A percentile compares a stretch with the other conserved stretches of the same genome.
These are phyloP conservation scores for Morus bassanus DNA, from an alignment of 2,797 vertebrate genomes.

Conservation along the genomic window DNA sequence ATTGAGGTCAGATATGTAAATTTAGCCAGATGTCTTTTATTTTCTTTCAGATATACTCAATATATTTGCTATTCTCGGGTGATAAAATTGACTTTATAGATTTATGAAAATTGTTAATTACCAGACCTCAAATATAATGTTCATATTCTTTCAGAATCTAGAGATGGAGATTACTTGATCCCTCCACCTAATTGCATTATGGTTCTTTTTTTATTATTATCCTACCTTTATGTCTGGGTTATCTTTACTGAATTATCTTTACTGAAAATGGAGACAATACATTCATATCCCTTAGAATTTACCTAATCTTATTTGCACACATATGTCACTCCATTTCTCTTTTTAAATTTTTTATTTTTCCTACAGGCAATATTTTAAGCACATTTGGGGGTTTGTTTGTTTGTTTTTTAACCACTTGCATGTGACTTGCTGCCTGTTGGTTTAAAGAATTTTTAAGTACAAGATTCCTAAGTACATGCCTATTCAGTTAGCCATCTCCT, in stretches of 20 bases:
- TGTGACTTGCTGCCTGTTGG: not conserved
- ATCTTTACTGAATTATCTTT: not conserved
- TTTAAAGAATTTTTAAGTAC: not conserved
- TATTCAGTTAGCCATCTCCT: not conserved
- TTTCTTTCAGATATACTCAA: not conserved
- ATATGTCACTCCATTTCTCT: not conserved
- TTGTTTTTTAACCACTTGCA: too few relatives aligned
- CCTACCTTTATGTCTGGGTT: not conserved
- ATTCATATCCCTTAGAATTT: not conserved
- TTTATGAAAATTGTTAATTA: not conserved
- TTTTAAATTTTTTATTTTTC: not conserved
- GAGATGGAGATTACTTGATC: not conserved
- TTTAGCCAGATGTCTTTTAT: not conserved
- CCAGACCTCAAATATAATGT: not conserved
- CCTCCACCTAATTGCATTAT: not conserved
- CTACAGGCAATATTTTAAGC: not conserved
- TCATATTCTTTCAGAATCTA: not conserved
- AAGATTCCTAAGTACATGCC: not conserved
- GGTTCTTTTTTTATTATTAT: not conserved
- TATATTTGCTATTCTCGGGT: not conserved
- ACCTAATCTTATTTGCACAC: not conserved
- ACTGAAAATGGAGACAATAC: not conserved
- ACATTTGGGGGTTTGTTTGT: not conserved
- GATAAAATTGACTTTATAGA: not conserved
- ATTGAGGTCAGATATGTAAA: not conserved